These are phyloP conservation scores for Erythrocercus mccallii DNA, from an alignment of 2,113 vertebrate genomes.

Conservation along the genomic window DNA sequence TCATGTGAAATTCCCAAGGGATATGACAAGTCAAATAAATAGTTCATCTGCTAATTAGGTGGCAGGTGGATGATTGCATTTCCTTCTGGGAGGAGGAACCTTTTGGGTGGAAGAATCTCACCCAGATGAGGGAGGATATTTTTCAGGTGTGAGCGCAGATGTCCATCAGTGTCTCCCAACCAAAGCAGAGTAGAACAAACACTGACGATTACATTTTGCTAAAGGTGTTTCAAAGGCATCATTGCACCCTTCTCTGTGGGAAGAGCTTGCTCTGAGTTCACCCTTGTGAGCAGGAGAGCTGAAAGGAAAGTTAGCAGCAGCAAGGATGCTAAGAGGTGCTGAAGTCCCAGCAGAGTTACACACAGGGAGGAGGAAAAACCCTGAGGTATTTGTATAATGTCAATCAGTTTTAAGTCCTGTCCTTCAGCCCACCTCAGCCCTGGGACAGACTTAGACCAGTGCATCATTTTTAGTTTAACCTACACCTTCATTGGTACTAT, in stretches of 20 bases:
- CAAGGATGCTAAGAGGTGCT: not conserved
- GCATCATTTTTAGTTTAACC: not conserved
- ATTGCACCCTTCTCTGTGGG: not conserved
- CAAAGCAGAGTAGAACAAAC: not conserved
- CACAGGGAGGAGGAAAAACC: not conserved
- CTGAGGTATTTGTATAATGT: not conserved
- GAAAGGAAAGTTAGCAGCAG: not conserved
- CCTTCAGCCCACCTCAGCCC: not conserved
- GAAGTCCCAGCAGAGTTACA: not conserved
- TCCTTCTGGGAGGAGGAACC: not conserved
- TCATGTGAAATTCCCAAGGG: not conserved
- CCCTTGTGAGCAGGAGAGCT: not conserved
- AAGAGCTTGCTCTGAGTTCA: not conserved
- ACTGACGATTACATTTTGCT: not conserved
- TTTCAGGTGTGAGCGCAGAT: not conserved
- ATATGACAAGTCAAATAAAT: conserved; percentile 1
- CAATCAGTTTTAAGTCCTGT: not conserved
- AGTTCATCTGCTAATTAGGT: not conserved
- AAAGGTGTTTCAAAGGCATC: not conserved
- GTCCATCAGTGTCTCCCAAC: not conserved
- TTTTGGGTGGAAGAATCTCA: not conserved
- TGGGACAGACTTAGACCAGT: not conserved
- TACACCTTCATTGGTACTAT: not conserved
- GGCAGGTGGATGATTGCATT: not conserved
- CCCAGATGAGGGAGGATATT: not conserved